phyloP scores from a whole-genome alignment of 1,140 invertebrate species.

The Drosophila willistoni region DNA sequence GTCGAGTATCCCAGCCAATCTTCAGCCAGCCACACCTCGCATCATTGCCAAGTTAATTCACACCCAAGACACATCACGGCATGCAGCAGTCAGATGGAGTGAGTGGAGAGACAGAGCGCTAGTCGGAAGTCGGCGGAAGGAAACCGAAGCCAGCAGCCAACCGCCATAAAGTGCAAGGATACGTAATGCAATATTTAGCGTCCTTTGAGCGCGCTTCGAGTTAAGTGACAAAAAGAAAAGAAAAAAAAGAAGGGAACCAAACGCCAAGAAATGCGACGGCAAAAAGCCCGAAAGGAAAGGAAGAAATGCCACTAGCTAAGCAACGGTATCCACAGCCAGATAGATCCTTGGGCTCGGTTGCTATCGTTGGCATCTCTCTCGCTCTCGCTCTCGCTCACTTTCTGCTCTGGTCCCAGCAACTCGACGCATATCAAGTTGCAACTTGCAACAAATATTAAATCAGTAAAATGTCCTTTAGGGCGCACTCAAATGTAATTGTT shows the following conservation, averaged over 20 bases:
- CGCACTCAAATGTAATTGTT: conserved; percentile 79
- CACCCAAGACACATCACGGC: conserved; percentile 15
- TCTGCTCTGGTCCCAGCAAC: conserved; percentile 40
- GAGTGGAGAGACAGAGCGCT: neutral
- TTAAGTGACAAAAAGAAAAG: conserved; percentile 68
- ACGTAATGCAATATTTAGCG: conserved; percentile 79
- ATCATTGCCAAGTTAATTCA: conserved; percentile 51
- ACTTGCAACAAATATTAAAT: conserved; percentile 81
- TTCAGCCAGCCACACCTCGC: conserved; percentile 20
- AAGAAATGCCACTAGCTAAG: conserved; percentile 27
- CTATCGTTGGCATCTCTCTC: neutral
- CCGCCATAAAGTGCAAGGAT: conserved; percentile 76
- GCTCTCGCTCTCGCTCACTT: too few relatives aligned
- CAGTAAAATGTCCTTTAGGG: conserved; percentile 80
- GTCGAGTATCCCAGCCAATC: conserved; percentile 12
- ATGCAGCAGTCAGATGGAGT: too few relatives aligned
- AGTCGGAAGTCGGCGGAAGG: conserved; percentile 12
- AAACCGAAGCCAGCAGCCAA: conserved; percentile 24
- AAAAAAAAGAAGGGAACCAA: neutral
- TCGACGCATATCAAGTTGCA: conserved; percentile 75
- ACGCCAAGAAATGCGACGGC: neutral
- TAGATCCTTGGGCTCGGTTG: conserved; percentile 50
- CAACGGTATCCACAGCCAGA: conserved; percentile 10
- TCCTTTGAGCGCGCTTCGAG: conserved; percentile 74
- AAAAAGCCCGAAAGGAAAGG: neutral